Percentiles rank a stretch among this genome's conserved stretches.
phyloP scores from a whole-genome alignment of 1,140 invertebrate species.

The Grapholita molesta region DNA sequence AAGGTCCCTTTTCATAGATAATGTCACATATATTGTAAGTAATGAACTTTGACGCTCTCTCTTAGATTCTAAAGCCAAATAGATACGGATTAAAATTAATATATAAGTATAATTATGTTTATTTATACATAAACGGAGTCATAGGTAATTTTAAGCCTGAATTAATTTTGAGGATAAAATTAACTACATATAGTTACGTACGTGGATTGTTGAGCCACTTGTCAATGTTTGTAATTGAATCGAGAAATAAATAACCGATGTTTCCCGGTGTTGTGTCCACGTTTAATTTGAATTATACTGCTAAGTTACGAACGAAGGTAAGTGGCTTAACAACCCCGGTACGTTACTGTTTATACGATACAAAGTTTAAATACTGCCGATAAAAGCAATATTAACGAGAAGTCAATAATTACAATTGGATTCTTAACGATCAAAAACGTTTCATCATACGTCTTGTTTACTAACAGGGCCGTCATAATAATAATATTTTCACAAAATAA shows the following conservation, averaged over 20 bases:
- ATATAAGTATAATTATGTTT: constrained; percentile 17
- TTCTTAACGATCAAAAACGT: neutral
- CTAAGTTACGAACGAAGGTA: too few species aligned
- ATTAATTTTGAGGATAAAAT: neutral
- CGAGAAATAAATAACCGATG: too few species aligned
- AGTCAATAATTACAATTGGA: neutral
- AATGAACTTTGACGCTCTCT: constrained; percentile 22
- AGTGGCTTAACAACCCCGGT: too few species aligned
- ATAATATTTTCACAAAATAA: neutral
- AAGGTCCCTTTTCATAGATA: too few species aligned
- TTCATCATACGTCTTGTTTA: too few species aligned
- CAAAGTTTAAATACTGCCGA: neutral
- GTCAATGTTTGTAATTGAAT: too few species aligned
- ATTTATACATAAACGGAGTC: constrained; percentile 8
- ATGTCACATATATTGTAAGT: constrained; percentile 7
- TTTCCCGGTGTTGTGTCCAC: too few species aligned
- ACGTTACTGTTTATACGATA: too few species aligned
- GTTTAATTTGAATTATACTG: too few species aligned
- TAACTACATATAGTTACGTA: too few species aligned
- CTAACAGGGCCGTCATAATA: neutral
- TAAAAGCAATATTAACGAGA: neutral
- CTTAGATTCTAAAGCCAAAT: constrained; percentile 27
- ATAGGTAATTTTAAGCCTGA: constrained; percentile 3
- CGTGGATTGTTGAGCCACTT: too few species aligned
- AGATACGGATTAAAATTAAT: constrained; percentile 10